A percentile compares a stretch with the other conserved stretches of the same genome.
Evolutionary conservation across 2,888 invertebrate genomes (phyloP).

Genomic region (Lycocerus yunnanus): DNA sequence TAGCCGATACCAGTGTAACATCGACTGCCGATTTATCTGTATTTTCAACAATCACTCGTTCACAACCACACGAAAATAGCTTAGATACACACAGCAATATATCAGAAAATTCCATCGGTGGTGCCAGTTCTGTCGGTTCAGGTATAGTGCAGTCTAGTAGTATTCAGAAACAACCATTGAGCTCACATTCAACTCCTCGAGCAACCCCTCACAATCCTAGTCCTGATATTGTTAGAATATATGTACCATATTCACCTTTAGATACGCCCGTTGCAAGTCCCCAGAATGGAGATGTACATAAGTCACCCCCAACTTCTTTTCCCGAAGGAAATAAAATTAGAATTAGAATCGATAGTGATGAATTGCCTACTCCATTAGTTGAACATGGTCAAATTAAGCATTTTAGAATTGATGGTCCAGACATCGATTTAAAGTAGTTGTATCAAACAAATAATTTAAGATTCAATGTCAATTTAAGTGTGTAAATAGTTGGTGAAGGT

Average conservation of each 20-base stretch:
- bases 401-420: slow-evolving; percentile 51
- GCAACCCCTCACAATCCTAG: slow-evolving; percentile 70
- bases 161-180: slow-evolving; percentile 53
- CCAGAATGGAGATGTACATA: slow-evolving; percentile 55
- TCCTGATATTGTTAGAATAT: slow-evolving; percentile 78
- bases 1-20: slow-evolving; percentile 83
- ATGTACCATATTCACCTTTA: slow-evolving; percentile 75
- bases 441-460: neutral
- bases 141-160: slow-evolving; percentile 55
- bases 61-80: slow-evolving; percentile 75
- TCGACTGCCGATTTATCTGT: slow-evolving; percentile 83
- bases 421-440: slow-evolving; percentile 48
- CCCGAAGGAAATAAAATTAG: slow-evolving; percentile 73
- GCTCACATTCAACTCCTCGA: slow-evolving; percentile 67
- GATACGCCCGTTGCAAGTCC: slow-evolving; percentile 59
- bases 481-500: neutral
- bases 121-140: slow-evolving; percentile 55
- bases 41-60: slow-evolving; percentile 73
- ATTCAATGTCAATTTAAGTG: neutral
- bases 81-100: slow-evolving; percentile 77
- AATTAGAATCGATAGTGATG: slow-evolving; percentile 72
- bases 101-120: slow-evolving; percentile 73
- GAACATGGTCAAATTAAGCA: slow-evolving; percentile 61
- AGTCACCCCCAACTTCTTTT: slow-evolving; percentile 59
- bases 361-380: slow-evolving; percentile 67